Evolutionary conservation across 2,888 invertebrate species (phyloP).

Genomic region (Coelopa pilipes): DNA sequence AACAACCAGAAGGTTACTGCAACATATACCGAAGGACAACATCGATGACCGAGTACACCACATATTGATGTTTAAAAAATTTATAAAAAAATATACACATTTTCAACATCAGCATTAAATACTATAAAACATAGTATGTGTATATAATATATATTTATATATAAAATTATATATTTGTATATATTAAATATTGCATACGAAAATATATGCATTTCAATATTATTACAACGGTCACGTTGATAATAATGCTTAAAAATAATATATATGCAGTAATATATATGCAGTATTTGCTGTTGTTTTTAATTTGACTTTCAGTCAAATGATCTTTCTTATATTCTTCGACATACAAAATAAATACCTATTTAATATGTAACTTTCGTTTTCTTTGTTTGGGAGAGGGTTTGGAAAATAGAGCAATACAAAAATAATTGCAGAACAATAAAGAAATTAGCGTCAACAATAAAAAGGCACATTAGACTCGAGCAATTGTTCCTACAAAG

Average conservation of each 20-base stretch:
- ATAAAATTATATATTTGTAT: slow-evolving; percentile 53
- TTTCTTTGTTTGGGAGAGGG: not conserved
- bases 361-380: not conserved
- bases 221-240: slow-evolving; percentile 46
- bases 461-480: not conserved
- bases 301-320: slow-evolving; percentile 47
- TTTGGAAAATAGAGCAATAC: not conserved
- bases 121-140: slow-evolving; percentile 59
- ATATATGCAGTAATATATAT: slow-evolving; percentile 46
- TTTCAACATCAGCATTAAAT: slow-evolving; percentile 42
- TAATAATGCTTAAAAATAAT: slow-evolving; percentile 60
- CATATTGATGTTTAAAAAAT: slow-evolving; percentile 9
- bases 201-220: slow-evolving; percentile 63
- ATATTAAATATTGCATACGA: slow-evolving; percentile 59
- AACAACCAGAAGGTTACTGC: not conserved
- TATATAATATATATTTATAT: slow-evolving; percentile 42
- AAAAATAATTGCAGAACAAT: no score
- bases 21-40: slow-evolving; percentile 1
- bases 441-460: no score
- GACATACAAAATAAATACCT: slow-evolving; percentile 3
- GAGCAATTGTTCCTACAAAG: no score
- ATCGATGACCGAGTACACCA: slow-evolving; percentile 12
- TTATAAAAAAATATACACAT: slow-evolving; percentile 33
- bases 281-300: slow-evolving; percentile 47
- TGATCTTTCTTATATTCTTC: not conserved